Percentiles rank a stretch among this genome's conserved stretches.
Conservation (phyloP, 2,113 vertebrate species). For the Sorex araneus region DNA sequence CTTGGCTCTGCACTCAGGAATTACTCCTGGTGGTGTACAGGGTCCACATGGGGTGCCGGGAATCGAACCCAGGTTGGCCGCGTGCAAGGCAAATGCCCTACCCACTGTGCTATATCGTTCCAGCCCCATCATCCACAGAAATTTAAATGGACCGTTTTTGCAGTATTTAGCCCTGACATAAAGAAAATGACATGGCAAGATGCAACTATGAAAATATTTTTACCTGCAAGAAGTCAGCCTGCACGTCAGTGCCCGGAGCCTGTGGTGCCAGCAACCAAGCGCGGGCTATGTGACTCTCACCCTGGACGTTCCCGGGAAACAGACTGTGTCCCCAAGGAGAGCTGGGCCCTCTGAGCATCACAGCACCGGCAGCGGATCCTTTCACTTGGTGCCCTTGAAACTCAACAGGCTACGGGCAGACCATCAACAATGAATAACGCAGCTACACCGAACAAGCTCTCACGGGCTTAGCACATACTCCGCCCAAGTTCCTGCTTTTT, state of each 20-base stretch:
- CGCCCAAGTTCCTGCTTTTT: not conserved
- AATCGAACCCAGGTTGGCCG: too few relatives aligned
- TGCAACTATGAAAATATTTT: conserved; percentile 60
- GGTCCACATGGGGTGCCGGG: too few relatives aligned
- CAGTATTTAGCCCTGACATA: conserved; percentile 11
- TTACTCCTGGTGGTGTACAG: too few relatives aligned
- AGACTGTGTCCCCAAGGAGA: conserved; percentile 70
- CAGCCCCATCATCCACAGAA: not conserved
- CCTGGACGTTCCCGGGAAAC: not conserved
- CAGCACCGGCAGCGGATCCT: conserved; percentile 88
- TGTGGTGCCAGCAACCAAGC: conserved; percentile 56
- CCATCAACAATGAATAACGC: conserved; percentile 55
- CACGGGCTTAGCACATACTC: not conserved
- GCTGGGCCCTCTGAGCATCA: conserved; percentile 81
- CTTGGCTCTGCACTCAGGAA: too few relatives aligned
- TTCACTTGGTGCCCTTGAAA: conserved; percentile 88
- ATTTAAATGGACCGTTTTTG: conserved; percentile 36
- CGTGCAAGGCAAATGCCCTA: too few relatives aligned
- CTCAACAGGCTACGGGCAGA: conserved; percentile 84
- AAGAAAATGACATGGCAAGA: conserved; percentile 44
- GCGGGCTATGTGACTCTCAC: conserved; percentile 25
- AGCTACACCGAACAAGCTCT: not conserved
- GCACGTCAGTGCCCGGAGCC: conserved; percentile 38
- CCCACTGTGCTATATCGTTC: too few relatives aligned
- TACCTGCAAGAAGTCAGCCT: conserved; percentile 86